Evolutionary conservation across 2,797 vertebrate species (phyloP).

Genomic region (Lithobates sylvaticus): DNA sequence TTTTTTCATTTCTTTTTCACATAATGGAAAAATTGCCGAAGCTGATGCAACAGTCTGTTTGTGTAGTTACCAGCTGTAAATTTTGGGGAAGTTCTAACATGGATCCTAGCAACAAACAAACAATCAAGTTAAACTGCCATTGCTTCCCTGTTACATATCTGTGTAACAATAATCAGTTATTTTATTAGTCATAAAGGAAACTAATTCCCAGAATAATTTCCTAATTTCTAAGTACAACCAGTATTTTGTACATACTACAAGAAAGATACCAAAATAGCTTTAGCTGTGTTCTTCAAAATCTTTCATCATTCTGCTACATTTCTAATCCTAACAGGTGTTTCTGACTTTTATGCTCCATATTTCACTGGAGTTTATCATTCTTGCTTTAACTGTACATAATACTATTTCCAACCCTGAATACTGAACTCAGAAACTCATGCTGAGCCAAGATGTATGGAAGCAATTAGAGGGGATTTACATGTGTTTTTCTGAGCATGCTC

Average conservation of each 20-base stretch:
- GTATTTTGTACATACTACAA: background rate
- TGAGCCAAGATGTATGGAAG: constrained; percentile 44
- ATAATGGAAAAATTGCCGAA: too few species aligned
- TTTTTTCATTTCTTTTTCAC: too few species aligned
- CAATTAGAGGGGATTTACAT: constrained; percentile 46
- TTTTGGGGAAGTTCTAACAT: too few species aligned
- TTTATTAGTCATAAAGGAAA: background rate
- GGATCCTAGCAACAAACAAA: background rate
- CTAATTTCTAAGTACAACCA: constrained; percentile 8
- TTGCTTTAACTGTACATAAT: constrained; percentile 12
- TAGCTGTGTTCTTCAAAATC: constrained; percentile 22
- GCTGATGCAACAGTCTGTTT: too few species aligned
- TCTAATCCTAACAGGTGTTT: constrained; percentile 3
- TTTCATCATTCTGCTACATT: background rate
- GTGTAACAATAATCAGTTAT: constrained; percentile 1
- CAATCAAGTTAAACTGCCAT: background rate
- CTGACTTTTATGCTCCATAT: constrained; percentile 22
- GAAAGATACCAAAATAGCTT: constrained; percentile 5
- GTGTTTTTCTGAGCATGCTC: constrained; percentile 38
- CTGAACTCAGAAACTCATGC: constrained; percentile 22
- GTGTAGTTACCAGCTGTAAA: too few species aligned
- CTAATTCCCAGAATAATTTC: constrained; percentile 32
- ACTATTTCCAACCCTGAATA: background rate
- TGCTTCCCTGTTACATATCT: background rate
- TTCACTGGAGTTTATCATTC: background rate